Base-by-base conservation (phyloP, 2,888 invertebrate genomes). In the Drosophila gaucha region DNA sequence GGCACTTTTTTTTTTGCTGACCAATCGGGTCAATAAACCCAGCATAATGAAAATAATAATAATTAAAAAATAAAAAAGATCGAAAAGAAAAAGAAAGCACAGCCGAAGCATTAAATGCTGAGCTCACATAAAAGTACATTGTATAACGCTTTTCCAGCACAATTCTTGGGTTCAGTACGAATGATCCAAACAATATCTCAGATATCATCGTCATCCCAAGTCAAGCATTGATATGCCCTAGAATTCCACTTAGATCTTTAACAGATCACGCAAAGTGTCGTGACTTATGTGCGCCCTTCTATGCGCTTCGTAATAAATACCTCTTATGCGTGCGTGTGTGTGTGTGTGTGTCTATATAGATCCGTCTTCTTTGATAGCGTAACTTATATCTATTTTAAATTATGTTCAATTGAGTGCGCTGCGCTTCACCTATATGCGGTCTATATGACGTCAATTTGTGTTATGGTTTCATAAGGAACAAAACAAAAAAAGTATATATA, bases 311-410 rank as follows among this genome's bases (percentile, higher is more conserved):
- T 44, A 62, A 78, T 47, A 24, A 39, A 67, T 18, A 43, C 1
- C 20, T 31, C 1, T 24, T 14, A 16, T 14, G 9, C 28, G 33
- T 73, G 49, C 41, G 9, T 30, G 1, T 33, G 3, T 18, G 20
- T 33, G n/a, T 58, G 50, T 63, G 41, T 44, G 31, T 33, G n/a
- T 16, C 10, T 44, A 24, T 66, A 55, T 62, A 84, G 86, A 85
- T 80, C 74, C 60, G 47, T 64, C 50, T 66, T 66, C 63, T 59
- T 22, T 67, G 73, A 74, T 86, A 83, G 69, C 70, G 64, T 39
- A 67, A 80, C 71, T 80, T 82, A 79, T 82, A 86, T 86, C 86
- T 82, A 69, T 86, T 80, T 80, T 80, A 80, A 80, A 80, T 80
- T 68, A 80, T 83, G 80, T 83, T 86, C 86, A 80, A 80, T 80